Conservation (phyloP, 2,888 invertebrate genomes). For the Atherix ibis region DNA sequence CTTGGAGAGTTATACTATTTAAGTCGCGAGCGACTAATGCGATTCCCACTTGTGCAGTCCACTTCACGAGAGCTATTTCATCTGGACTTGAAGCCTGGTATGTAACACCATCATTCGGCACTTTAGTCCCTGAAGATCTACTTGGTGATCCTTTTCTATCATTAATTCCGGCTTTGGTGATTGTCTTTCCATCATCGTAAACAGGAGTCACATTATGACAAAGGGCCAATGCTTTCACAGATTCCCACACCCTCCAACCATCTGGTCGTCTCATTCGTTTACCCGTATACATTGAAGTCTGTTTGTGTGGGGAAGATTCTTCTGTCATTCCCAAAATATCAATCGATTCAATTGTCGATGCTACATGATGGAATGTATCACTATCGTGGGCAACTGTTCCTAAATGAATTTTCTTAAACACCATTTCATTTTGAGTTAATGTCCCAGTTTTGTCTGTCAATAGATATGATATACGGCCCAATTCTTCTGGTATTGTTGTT, state of each 20-base stretch:
- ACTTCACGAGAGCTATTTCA: constrained; percentile 86
- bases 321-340: constrained; percentile 19
- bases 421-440: constrained; percentile 97
- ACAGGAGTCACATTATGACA: constrained; percentile 99
- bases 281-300: constrained; percentile 12
- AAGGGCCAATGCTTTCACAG: constrained; percentile 84
- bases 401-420: constrained; percentile 86
- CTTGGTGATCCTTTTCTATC: constrained; percentile 24
- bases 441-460: constrained; percentile 98
- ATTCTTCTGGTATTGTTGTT: constrained; percentile 96
- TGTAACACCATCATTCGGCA: constrained; percentile 25
- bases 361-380: constrained; percentile 32
- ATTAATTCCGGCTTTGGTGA: constrained; percentile 1
- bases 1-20: constrained; percentile 37
- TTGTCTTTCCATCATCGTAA: constrained; percentile 44
- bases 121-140: constrained; percentile 27
- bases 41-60: constrained; percentile 64
- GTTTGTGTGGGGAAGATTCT: constrained; percentile 12
- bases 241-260: constrained; percentile 66
- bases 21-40: constrained; percentile 42
- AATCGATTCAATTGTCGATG: constrained; percentile 26
- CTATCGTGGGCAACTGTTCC: constrained; percentile 87
- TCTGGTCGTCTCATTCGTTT: constrained; percentile 47
- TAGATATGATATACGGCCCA: constrained; percentile 92
- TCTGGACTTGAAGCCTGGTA: constrained; percentile 82